These are phyloP conservation scores for Sitophilus oryzae DNA, from an alignment of 1,140 invertebrate species.

Conservation along the genomic window DNA sequence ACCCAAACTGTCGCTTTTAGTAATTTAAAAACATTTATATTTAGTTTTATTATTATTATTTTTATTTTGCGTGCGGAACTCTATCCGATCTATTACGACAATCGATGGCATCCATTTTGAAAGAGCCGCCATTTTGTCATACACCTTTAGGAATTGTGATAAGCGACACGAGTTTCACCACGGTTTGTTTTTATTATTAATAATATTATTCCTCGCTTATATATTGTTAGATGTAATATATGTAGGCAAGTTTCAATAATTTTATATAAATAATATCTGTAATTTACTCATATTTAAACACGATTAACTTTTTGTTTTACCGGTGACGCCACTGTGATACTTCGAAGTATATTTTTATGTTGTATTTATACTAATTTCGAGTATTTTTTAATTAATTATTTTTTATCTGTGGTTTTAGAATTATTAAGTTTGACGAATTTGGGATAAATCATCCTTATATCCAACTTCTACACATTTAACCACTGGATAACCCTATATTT, in stretches of 20 bases:
- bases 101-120: constrained; percentile 1
- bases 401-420: constrained; percentile 21
- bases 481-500: constrained; percentile 5
- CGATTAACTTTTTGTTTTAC: constrained; percentile 15
- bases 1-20: constrained; percentile 20
- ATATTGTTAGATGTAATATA: not conserved
- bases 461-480: constrained; percentile 16
- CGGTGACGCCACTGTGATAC: constrained; percentile 26
- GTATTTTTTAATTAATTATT: constrained; percentile 8
- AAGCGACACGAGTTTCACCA: not conserved
- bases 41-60: constrained; percentile 1
- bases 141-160: constrained; percentile 3
- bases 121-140: not conserved
- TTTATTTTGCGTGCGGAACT: not conserved
- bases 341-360: constrained; percentile 15
- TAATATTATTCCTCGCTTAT: not conserved
- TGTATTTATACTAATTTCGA: not conserved
- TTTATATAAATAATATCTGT: not conserved
- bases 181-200: not conserved
- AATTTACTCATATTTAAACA: too few species aligned
- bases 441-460: constrained; percentile 22
- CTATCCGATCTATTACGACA: not conserved
- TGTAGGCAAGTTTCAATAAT: not conserved
- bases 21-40: constrained; percentile 4
- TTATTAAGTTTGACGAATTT: constrained; percentile 19